Evolutionary conservation across 2,888 invertebrate genomes (phyloP).

Genomic region (Brachypterus glaber): DNA sequence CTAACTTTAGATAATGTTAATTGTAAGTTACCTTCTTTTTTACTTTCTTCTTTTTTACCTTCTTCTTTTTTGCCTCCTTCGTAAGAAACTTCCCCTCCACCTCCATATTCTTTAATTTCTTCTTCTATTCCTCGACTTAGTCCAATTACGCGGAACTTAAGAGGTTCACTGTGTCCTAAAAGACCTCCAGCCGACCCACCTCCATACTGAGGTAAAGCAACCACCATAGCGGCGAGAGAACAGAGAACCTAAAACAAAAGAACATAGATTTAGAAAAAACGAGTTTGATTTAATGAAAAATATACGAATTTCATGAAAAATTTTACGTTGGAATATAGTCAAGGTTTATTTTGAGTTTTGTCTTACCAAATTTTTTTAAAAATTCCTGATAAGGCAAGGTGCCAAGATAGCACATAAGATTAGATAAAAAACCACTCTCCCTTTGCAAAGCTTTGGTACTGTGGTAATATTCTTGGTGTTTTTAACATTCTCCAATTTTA

Average conservation of each 20-base stretch:
- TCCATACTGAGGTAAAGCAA: slow-evolving; percentile 21
- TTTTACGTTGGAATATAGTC: too few relatives aligned
- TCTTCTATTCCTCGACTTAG: slow-evolving; percentile 26
- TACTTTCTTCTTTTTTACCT: slow-evolving; percentile 13
- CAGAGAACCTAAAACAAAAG: slow-evolving; percentile 17
- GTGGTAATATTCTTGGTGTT: too few relatives aligned
- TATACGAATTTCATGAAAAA: too few relatives aligned
- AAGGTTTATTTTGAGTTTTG: too few relatives aligned
- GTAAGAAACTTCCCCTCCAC: slow-evolving; percentile 12
- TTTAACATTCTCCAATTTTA: too few relatives aligned
- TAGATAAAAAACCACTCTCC: too few relatives aligned
- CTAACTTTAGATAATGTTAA: too few relatives aligned
- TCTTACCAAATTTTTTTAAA: too few relatives aligned
- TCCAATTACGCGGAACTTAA: slow-evolving; percentile 22
- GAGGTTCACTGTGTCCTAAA: slow-evolving; percentile 21
- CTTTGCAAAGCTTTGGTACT: too few relatives aligned
- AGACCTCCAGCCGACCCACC: slow-evolving; percentile 26
- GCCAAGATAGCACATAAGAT: too few relatives aligned
- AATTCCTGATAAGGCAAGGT: too few relatives aligned
- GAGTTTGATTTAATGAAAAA: too few relatives aligned
- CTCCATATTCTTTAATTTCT: slow-evolving; percentile 14
- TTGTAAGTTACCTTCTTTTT: slow-evolving; percentile 8
- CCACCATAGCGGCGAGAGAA: slow-evolving; percentile 14
- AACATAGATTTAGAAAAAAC: slow-evolving; percentile 4
- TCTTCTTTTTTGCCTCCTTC: slow-evolving; percentile 11